Base-by-base conservation (phyloP, 1,140 invertebrate genomes). In the Carcinoscorpius rotundicauda region DNA sequence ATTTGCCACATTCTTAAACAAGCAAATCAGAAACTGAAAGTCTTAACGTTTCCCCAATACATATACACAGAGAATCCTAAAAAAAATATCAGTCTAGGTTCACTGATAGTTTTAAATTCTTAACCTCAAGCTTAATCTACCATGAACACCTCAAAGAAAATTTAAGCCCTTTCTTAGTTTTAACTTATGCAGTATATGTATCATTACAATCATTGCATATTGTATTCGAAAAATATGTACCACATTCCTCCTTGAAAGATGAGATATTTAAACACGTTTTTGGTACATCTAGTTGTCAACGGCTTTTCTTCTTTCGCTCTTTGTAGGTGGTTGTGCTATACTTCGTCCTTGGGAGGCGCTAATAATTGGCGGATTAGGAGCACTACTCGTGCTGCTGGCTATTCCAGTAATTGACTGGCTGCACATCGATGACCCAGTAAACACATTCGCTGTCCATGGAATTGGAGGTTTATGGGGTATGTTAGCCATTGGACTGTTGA, bases 371-470 rank as follows among this genome's bases (percentile, higher is more conserved):
- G 59, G 63, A 29, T 63, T 72, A 0, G 72, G 63, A 4, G 71
- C 60, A 3, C 8, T 63, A 5, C 9, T 71, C 3, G 67, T 70
- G 3, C 60, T 72, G 4, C n/a, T 67, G 3, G 48, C 60, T 5
- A 65, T 70, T 53, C 66, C 71, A 4, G 3, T 72, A 9, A 49
- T 72, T 3, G 69, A 70, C 49, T n/a, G 57, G 29, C 49, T 69
- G 4, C 62, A 55, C 9, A 66, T 71, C n/a, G 72, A 73, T 57
- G 72, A 73, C 56, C 72, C 72, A 5, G 69, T 67, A 3, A 67
- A 70, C 49, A 68, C 69, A 5, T 73, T 74, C 58, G 69, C 72
- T 4, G 69, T 73, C 0, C 72, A 73, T 58, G 71, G 72, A 8
- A 52, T 73, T 6, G 67, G 64, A 4, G 71, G 71, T 5, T 51